phyloP scores from a whole-genome alignment of 1,140 invertebrate genomes.

The Gonatopus flavifemur region DNA sequence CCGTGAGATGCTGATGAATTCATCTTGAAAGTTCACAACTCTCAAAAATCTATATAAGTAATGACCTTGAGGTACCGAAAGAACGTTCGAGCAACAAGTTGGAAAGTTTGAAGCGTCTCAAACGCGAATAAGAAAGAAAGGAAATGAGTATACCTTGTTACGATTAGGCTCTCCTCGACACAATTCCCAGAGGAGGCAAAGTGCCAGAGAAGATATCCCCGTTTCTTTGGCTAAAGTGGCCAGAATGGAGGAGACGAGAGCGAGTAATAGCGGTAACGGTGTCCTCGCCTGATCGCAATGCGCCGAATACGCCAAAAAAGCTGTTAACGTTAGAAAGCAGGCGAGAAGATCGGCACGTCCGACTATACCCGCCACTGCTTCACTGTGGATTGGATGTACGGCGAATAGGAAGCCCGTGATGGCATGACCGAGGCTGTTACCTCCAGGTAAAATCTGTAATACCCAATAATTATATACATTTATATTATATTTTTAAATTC shows the following conservation, averaged over 20 bases:
- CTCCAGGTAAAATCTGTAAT: constrained; percentile 61
- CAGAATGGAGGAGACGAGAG: constrained; percentile 48
- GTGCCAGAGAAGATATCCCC: constrained; percentile 85
- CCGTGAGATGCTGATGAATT: too few relatives aligned
- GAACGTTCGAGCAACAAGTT: too few relatives aligned
- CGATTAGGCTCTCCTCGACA: constrained; percentile 52
- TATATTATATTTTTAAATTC: background rate
- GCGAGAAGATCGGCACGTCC: constrained; percentile 92
- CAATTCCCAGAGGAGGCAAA: constrained; percentile 81
- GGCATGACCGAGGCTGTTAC: constrained; percentile 66
- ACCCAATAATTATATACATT: background rate
- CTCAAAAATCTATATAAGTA: too few relatives aligned
- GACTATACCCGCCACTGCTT: constrained; percentile 95
- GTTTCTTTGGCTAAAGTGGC: constrained; percentile 90
- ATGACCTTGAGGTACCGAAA: too few relatives aligned
- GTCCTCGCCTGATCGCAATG: constrained; percentile 54
- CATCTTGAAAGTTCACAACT: too few relatives aligned
- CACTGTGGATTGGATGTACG: constrained; percentile 93
- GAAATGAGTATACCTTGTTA: too few relatives aligned
- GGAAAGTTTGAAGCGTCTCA: background rate
- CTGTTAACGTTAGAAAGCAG: constrained; percentile 85
- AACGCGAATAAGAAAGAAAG: background rate
- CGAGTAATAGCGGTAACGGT: constrained; percentile 45
- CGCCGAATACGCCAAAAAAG: constrained; percentile 79
- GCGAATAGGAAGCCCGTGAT: constrained; percentile 88